Base-by-base conservation (phyloP, 2,888 invertebrate species). In the Torymus tubicola region DNA sequence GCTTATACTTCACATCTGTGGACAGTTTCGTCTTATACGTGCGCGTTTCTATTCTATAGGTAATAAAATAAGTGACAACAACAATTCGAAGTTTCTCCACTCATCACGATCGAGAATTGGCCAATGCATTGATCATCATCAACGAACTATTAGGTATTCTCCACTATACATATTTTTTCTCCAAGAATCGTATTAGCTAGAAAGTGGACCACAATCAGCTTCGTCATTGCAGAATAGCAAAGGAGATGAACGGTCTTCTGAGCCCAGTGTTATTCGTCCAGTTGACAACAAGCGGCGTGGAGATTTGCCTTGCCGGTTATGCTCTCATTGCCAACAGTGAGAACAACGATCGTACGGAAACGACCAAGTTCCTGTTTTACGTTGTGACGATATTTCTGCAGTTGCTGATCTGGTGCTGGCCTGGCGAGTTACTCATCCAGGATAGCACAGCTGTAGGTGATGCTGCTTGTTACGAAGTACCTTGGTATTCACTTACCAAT, bases 301-400 rank as follows among this genome's bases (percentile, higher is more conserved):
- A 85, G 70, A 83, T 86, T 52, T 86, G 86, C 63, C 67, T 86
- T 63, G 83, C 83, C 18, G 84, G 85, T n/a, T 85, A 79, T 57
- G 83, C 84, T 0, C 24, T 84, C 1, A 68, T 72, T 13, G 77
- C 74, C 24, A 31, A 18, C 13, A 57, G 12, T 24, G 21, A 18
- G 11, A 8, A 12, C 10, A 18, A 13, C 65, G 16, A n/a, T 8
- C 52, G 2, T 18, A 18, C 18, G 2, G 65, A 65, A 2, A 8
- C 52, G 2, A 52, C 31, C 2, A 65, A 65, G 12, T 2, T 13
- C 1, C 2, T 16, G 2, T 2, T 50, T 13, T 65, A 18, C 31
- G 1, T 65, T 0, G 4, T 16, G 8, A 18, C 52, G 1, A 70
- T 70, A 4, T 70, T 58, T 24, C 10, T 21, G 12, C 58, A 70